phyloP scores from a whole-genome alignment of 2,113 vertebrate genomes.

The Tautogolabrus adspersus region DNA sequence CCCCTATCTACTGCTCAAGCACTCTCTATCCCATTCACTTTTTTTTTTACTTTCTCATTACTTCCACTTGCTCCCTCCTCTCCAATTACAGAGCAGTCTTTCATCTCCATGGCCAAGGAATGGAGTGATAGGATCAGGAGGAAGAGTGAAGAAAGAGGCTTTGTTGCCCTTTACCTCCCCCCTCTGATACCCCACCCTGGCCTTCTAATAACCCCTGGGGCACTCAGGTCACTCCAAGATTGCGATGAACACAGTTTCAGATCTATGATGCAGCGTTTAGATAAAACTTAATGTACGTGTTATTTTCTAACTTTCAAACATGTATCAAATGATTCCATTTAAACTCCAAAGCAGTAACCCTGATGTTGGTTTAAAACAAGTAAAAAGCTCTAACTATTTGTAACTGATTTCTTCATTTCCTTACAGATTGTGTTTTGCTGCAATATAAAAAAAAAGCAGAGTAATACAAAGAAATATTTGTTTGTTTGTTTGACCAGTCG shows the following conservation, averaged over 20 bases:
- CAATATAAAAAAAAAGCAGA: neutral
- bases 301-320: no score
- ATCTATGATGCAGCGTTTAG: constrained; percentile 25
- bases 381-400: no score
- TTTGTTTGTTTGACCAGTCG: constrained; percentile 15
- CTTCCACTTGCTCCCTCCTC: constrained; percentile 76
- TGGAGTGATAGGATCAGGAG: constrained; percentile 85
- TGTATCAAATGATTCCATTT: no score
- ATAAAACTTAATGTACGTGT: neutral
- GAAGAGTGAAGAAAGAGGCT: constrained; percentile 84
- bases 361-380: no score
- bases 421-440: no score
- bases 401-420: no score
- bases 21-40: constrained; percentile 62
- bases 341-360: no score
- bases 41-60: constrained; percentile 78
- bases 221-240: constrained; percentile 64
- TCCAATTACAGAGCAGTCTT: constrained; percentile 84
- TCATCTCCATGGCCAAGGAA: constrained; percentile 84
- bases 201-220: constrained; percentile 77
- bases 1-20: constrained; percentile 66
- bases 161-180: constrained; percentile 75
- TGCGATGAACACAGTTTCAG: constrained; percentile 35
- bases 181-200: constrained; percentile 62
- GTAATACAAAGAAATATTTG: no score